Evolutionary conservation across 35 echinoderm and acorn worm genomes (phyloP).

Genomic region (Nesometra sesokonis): DNA sequence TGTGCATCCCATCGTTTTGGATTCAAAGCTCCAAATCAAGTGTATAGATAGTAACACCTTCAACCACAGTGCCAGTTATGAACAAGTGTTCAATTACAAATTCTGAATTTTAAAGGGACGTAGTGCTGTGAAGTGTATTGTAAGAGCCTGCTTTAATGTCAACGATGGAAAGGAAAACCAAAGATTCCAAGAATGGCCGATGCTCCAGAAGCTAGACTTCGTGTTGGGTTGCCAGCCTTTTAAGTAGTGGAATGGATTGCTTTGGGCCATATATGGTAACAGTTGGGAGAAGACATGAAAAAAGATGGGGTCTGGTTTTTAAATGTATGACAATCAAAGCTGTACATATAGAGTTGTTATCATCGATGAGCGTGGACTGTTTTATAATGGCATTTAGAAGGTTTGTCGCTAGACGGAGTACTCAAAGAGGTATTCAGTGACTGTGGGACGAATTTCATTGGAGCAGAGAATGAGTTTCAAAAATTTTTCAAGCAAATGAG

Average conservation of each 20-base stretch:
- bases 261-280: constrained; percentile 40
- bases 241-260: constrained; percentile 29
- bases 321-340: constrained; percentile 36
- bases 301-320: constrained; percentile 35
- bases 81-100: constrained; percentile 16
- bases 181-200: constrained; percentile 29
- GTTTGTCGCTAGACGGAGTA: background rate
- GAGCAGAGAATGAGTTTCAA: constrained; percentile 12
- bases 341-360: constrained; percentile 14
- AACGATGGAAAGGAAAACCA: constrained; percentile 12
- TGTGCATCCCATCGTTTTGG: background rate
- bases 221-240: constrained; percentile 28
- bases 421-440: constrained; percentile 21
- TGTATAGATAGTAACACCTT: background rate
- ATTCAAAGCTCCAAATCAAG: background rate
- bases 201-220: constrained; percentile 25
- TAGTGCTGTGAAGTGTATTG: constrained; percentile 1
- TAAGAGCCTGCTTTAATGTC: constrained; percentile 14
- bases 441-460: constrained; percentile 20
- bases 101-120: constrained; percentile 32
- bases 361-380: constrained; percentile 6
- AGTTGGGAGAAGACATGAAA: constrained; percentile 17
- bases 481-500: background rate
- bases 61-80: constrained; percentile 11
- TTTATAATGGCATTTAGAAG: constrained; percentile 24